A percentile compares a stretch with the other conserved stretches of the same genome.
Evolutionary conservation across 2,888 invertebrate species (phyloP).

Genomic region (Argyra leucocephala): DNA sequence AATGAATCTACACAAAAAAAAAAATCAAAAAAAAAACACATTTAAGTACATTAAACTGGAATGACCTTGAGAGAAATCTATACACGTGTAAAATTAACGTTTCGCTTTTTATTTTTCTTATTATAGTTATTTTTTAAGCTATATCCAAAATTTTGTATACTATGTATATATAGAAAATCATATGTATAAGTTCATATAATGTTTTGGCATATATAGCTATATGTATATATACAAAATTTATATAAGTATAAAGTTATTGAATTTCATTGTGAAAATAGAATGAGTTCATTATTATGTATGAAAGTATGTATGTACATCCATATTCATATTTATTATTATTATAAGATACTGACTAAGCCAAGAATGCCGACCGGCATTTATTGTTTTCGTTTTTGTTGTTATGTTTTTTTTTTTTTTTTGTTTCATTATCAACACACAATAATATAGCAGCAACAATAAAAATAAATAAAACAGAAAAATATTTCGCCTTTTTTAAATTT

Average conservation of each 20-base stretch:
- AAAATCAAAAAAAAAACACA: neutral
- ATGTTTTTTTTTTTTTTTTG: neutral
- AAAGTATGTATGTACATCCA: neutral
- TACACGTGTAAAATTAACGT: neutral
- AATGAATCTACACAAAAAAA: too few relatives aligned
- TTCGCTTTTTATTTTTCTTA: neutral
- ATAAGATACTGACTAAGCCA: neutral
- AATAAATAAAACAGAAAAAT: neutral
- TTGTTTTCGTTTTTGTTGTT: neutral
- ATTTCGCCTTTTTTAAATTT: neutral
- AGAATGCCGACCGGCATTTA: neutral
- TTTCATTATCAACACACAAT: too few relatives aligned
- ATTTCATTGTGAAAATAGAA: too few relatives aligned
- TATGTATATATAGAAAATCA: neutral
- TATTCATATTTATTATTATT: neutral
- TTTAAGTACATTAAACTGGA: constrained; percentile 6
- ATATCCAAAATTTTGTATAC: neutral
- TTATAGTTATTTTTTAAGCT: neutral
- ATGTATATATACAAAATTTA: too few relatives aligned
- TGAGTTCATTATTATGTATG: too few relatives aligned
- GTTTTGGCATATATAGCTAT: too few relatives aligned
- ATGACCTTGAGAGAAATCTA: constrained; percentile 1
- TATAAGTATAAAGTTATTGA: too few relatives aligned
- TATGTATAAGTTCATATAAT: neutral
- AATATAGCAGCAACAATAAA: neutral